Conservation (phyloP, 2,797 vertebrate genomes). For the Poecile montanus region DNA sequence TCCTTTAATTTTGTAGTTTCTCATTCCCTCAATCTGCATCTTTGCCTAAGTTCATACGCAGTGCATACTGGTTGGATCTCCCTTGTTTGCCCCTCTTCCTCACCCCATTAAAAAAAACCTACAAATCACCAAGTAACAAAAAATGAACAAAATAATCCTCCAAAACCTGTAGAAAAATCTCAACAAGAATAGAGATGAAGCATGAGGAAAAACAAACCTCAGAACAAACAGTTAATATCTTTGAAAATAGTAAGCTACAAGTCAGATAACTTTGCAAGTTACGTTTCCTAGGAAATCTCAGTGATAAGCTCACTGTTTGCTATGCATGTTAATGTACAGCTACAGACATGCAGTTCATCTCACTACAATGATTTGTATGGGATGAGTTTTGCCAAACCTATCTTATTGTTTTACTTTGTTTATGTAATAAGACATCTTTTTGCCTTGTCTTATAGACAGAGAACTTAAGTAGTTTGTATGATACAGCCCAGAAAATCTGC, state of each 20-base stretch:
- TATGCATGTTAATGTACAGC: not conserved
- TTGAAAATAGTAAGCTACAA: not conserved
- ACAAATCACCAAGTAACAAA: not conserved
- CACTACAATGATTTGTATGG: not conserved
- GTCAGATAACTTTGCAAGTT: not conserved
- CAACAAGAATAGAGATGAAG: not conserved
- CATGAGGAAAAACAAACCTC: rapidly evolving
- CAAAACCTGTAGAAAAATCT: not conserved
- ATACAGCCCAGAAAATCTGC: not conserved
- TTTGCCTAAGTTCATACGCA: not conserved
- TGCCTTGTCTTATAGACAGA: not conserved
- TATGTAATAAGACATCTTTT: not conserved
- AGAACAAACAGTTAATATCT: not conserved
- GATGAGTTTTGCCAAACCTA: not conserved
- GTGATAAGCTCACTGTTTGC: not conserved
- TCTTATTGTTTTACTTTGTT: not conserved
- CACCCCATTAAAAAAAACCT: not conserved
- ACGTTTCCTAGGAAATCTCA: not conserved
- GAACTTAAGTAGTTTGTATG: not conserved
- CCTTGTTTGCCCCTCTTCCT: not conserved
- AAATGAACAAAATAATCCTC: rapidly evolving
- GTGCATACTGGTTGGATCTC: not conserved
- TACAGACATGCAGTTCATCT: not conserved
- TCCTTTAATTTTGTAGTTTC: not conserved
- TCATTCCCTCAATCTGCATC: not conserved